Evolutionary conservation across 2,888 invertebrate species (phyloP).

Genomic region (Platycheirus albimanus): DNA sequence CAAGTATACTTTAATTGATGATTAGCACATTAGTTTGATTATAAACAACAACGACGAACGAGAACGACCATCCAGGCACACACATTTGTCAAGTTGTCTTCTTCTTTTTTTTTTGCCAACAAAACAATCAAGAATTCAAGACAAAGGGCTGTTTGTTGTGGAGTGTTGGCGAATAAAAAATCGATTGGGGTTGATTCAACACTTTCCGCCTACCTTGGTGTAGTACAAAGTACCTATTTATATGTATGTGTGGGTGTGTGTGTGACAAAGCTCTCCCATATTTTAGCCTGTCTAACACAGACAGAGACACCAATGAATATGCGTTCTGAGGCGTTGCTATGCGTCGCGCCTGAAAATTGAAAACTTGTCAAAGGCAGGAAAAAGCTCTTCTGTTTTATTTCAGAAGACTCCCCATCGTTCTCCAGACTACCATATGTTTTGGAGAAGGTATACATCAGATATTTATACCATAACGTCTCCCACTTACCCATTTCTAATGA

Average conservation of each 20-base stretch:
- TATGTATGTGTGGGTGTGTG: neutral
- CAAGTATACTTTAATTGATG: constrained; percentile 56
- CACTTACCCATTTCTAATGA: constrained; percentile 26
- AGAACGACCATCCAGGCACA: constrained; percentile 27
- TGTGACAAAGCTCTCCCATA: constrained; percentile 43
- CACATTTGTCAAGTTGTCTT: constrained; percentile 38
- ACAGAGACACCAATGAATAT: constrained; percentile 14
- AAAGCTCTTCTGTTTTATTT: constrained; percentile 41
- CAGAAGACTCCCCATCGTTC: constrained; percentile 7
- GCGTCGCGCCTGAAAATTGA: constrained; percentile 23
- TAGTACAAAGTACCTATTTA: neutral
- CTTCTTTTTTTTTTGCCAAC: constrained; percentile 20
- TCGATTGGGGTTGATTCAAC: constrained; percentile 70
- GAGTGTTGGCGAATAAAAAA: constrained; percentile 47
- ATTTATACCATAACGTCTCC: constrained; percentile 16
- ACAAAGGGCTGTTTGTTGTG: constrained; percentile 60
- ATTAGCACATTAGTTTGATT: constrained; percentile 62
- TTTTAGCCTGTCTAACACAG: constrained; percentile 16
- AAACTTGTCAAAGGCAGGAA: constrained; percentile 4
- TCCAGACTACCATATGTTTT: constrained; percentile 60
- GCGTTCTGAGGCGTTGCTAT: constrained; percentile 40
- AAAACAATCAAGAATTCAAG: constrained; percentile 25
- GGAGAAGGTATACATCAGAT: constrained; percentile 34
- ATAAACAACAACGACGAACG: constrained; percentile 21
- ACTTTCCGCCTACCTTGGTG: constrained; percentile 24